Conservation (phyloP, 2,888 invertebrate genomes). For the Drosophila gaucha region DNA sequence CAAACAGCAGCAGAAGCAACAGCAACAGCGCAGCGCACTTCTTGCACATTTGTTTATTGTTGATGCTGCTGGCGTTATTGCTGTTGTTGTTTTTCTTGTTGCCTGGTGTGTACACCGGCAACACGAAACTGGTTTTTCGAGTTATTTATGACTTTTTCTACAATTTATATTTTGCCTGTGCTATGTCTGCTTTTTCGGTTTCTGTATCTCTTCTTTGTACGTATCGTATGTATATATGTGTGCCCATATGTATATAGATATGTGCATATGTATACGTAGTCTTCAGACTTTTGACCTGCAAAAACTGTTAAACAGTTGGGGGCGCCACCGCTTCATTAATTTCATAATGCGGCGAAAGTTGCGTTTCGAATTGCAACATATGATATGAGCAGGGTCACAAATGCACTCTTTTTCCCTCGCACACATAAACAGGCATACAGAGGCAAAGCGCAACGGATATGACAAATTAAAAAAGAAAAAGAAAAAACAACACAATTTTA, state of each 20-base stretch:
- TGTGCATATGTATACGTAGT: conserved; percentile 14
- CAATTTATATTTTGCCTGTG: conserved; percentile 66
- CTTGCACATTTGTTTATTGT: conserved; percentile 78
- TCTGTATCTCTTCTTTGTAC: conserved; percentile 56
- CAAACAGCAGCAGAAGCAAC: conserved; percentile 18
- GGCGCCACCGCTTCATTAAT: conserved; percentile 54
- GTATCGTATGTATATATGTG: conserved; percentile 1
- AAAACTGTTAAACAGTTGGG: conserved; percentile 43
- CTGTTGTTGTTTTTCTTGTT: conserved; percentile 32
- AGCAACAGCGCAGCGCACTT: conserved; percentile 46
- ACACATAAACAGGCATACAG: conserved; percentile 10
- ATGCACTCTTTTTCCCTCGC: not conserved
- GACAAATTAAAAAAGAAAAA: conserved; percentile 58
- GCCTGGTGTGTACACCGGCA: conserved; percentile 77
- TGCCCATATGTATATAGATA: not conserved
- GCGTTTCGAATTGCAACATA: conserved; percentile 59
- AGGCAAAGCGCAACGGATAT: conserved; percentile 66
- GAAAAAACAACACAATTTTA: conserved; percentile 37
- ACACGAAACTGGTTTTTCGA: conserved; percentile 78
- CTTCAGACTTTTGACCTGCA: conserved; percentile 78
- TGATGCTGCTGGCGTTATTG: conserved; percentile 36
- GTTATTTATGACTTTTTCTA: conserved; percentile 79
- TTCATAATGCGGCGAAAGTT: conserved; percentile 80
- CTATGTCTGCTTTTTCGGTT: conserved; percentile 62
- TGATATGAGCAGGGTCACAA: conserved; percentile 17